A percentile compares a stretch with the other conserved stretches of the same genome.
phyloP scores from a whole-genome alignment of 1,140 invertebrate genomes.

The Idris sp. region DNA sequence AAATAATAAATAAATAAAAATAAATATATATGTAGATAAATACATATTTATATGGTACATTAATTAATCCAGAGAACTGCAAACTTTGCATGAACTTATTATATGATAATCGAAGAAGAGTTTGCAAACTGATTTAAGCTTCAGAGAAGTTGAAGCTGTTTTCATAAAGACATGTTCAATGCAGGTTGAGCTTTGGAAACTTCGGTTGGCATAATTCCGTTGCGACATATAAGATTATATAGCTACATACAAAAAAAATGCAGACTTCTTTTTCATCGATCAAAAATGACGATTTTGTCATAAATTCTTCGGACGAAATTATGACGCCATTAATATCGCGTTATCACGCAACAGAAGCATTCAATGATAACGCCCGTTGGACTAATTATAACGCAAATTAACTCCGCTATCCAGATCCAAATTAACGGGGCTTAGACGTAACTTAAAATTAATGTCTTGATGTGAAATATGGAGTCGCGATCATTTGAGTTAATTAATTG shows the following conservation, averaged over 20 bases:
- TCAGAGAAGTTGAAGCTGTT: constrained; percentile 25
- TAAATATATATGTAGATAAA: too few relatives aligned
- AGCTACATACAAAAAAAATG: constrained; percentile 20
- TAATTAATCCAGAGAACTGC: constrained; percentile 39
- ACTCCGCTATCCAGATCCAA: constrained; percentile 16
- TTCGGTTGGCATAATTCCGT: constrained; percentile 30
- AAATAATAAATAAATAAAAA: too few relatives aligned
- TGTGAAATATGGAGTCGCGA: constrained; percentile 23
- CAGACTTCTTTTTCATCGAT: constrained; percentile 1
- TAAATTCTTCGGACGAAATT: constrained; percentile 16
- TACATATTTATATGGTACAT: constrained; percentile 4
- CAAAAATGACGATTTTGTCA: constrained; percentile 6
- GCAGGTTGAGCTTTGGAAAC: constrained; percentile 27
- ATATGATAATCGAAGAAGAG: constrained; percentile 22
- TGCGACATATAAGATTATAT: background rate
- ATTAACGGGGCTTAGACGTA: constrained; percentile 27
- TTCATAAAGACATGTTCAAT: constrained; percentile 20
- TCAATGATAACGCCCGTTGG: constrained; percentile 7
- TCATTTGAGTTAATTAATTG: constrained; percentile 11
- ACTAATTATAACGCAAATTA: constrained; percentile 45
- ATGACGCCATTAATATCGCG: constrained; percentile 33
- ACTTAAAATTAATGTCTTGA: constrained; percentile 29
- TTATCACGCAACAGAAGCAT: constrained; percentile 29
- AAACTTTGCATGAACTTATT: constrained; percentile 43
- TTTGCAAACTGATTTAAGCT: constrained; percentile 40